phyloP scores from a whole-genome alignment of 1,140 invertebrate genomes.

The Drosophila willistoni region DNA sequence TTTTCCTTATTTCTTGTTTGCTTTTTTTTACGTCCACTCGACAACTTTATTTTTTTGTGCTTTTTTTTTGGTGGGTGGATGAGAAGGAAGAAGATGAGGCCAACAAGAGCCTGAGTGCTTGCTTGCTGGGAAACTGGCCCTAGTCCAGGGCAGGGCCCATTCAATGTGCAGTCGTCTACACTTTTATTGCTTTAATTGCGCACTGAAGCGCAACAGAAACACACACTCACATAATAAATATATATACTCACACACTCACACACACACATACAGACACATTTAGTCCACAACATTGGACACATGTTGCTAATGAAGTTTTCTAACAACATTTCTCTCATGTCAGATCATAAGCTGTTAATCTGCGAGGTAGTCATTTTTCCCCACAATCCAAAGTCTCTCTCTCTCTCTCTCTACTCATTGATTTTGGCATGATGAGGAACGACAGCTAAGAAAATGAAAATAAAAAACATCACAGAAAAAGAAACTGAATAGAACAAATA shows the following conservation, averaged over 20 bases:
- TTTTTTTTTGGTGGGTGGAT: slow-evolving; percentile 14
- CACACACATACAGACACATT: slow-evolving; percentile 44
- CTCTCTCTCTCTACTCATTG: not conserved
- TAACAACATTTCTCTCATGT: slow-evolving; percentile 71
- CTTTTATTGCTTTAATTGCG: slow-evolving; percentile 79
- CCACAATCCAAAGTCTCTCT: not conserved
- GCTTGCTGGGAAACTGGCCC: slow-evolving; percentile 14
- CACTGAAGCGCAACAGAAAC: slow-evolving; percentile 64
- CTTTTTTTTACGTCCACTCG: slow-evolving; percentile 46
- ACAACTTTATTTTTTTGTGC: slow-evolving; percentile 32
- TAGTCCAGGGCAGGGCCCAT: slow-evolving; percentile 51
- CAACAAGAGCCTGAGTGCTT: slow-evolving; percentile 13
- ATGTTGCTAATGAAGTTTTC: slow-evolving; percentile 77
- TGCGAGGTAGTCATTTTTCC: slow-evolving; percentile 23
- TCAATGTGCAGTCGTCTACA: slow-evolving; percentile 69
- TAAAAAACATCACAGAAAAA: too few relatives aligned
- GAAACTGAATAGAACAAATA: slow-evolving; percentile 20
- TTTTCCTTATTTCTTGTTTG: slow-evolving; percentile 23
- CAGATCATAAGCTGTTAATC: slow-evolving; percentile 80
- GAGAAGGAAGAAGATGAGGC: slow-evolving; percentile 4
- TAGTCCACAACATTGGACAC: slow-evolving; percentile 36
- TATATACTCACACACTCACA: slow-evolving; percentile 36
- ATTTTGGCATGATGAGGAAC: too few relatives aligned
- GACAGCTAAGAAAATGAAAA: too few relatives aligned
- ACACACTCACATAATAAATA: slow-evolving; percentile 42